Percentiles rank a stretch among this genome's conserved stretches.
These are phyloP conservation scores for Synanthedon formicaeformis DNA, from an alignment of 2,888 invertebrate genomes.

Conservation along the genomic window DNA sequence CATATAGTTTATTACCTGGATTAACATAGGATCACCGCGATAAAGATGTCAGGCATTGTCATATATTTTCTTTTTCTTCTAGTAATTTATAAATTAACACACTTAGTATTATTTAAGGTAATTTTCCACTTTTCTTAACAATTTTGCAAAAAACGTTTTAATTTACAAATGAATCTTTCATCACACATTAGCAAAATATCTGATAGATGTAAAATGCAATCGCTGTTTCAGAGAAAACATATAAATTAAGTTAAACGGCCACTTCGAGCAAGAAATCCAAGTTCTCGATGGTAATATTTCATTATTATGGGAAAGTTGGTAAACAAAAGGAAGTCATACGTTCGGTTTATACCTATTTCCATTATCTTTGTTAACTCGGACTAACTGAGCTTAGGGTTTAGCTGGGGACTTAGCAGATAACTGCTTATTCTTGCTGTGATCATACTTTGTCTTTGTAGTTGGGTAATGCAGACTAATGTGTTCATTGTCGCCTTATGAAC, in stretches of 20 bases:
- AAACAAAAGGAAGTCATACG: conserved; percentile 20
- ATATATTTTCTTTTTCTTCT: too few relatives aligned
- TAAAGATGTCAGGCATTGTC: too few relatives aligned
- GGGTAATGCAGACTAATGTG: conserved; percentile 24
- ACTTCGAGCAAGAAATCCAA: conserved; percentile 36
- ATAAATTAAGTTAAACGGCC: conserved; percentile 46
- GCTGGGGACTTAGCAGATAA: not conserved
- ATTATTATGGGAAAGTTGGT: conserved; percentile 29
- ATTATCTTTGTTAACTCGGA: not conserved
- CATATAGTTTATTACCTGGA: too few relatives aligned
- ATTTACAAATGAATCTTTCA: too few relatives aligned
- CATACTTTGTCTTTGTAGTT: conserved; percentile 22
- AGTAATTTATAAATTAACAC: too few relatives aligned
- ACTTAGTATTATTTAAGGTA: too few relatives aligned
- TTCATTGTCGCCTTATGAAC: conserved; percentile 14
- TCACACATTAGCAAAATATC: not conserved
- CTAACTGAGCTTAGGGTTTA: not conserved
- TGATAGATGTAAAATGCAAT: conserved; percentile 35
- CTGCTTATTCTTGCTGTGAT: not conserved
- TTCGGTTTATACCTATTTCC: conserved; percentile 2
- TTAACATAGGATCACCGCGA: too few relatives aligned
- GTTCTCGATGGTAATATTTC: conserved; percentile 33
- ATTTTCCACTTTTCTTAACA: too few relatives aligned
- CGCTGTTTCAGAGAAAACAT: conserved; percentile 43
- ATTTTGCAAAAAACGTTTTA: too few relatives aligned